These are phyloP conservation scores for Drosophila falleni DNA, from an alignment of 2,888 invertebrate genomes.

Conservation along the genomic window DNA sequence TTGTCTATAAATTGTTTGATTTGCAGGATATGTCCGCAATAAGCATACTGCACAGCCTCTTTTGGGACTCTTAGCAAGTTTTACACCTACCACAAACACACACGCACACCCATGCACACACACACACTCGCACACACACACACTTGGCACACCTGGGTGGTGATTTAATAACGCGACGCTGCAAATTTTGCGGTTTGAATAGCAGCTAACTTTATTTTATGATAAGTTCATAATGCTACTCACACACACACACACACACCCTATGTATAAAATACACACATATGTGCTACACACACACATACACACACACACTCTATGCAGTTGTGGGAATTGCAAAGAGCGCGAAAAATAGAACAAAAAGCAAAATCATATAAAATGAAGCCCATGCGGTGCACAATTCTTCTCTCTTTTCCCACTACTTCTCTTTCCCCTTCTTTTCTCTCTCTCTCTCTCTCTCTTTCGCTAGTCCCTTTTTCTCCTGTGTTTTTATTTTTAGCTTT, in stretches of 20 bases:
- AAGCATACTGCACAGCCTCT: constrained; percentile 3
- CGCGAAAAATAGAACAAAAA: constrained; percentile 35
- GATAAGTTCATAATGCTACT: constrained; percentile 70
- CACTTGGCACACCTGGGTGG: constrained; percentile 36
- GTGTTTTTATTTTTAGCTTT: not conserved
- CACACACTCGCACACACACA: constrained; percentile 15
- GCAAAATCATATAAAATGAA: constrained; percentile 51
- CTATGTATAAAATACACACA: constrained; percentile 6
- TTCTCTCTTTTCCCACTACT: constrained; percentile 7
- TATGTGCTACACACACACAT: constrained; percentile 16
- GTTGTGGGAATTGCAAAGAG: constrained; percentile 42
- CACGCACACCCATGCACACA: constrained; percentile 28
- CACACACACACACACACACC: constrained; percentile 19
- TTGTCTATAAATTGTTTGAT: not conserved
- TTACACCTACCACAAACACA: constrained; percentile 29
- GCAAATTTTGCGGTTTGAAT: constrained; percentile 72
- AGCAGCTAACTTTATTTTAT: constrained; percentile 72
- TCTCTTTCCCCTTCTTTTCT: not conserved
- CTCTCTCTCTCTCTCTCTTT: too few relatives aligned
- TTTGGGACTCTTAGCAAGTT: constrained; percentile 48
- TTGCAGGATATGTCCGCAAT: constrained; percentile 20
- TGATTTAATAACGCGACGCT: constrained; percentile 68
- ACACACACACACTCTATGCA: constrained; percentile 9
- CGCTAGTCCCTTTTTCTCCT: not conserved
- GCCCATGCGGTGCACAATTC: constrained; percentile 29